Base-by-base conservation (phyloP, 2,888 invertebrate species). In the Nymphalis c-album region DNA sequence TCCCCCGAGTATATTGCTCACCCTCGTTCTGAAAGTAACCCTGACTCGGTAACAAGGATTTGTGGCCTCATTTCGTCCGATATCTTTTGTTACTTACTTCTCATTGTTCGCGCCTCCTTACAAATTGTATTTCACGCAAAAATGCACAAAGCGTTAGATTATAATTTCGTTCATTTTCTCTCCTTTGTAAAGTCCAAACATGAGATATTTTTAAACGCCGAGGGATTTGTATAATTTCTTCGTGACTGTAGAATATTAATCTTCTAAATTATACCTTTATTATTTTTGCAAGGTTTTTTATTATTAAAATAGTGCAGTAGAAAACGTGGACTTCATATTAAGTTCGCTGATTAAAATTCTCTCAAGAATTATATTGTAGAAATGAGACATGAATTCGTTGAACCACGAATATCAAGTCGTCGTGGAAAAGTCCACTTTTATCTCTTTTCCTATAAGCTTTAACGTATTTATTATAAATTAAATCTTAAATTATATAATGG, bases 1-100 rank as follows among this genome's bases (percentile, higher is more conserved):
- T 16, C 26, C 57, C 57, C 16, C 18, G 35, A 18, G 57, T 10
- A 40, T 31, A n/a, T 17, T 31, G 16, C 26, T 17, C 53, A 53
- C 26, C 57, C 57, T 18, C 57, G 18, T 18, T 18, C 18, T 18
- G 48, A 48, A 18, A 63, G 47, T 57, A 58, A 35, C 51, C 51
- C 45, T 53, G 17, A 26, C 57, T 22, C 45, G 47, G 4, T 47
- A n/a, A n/a, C 60, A 20, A 60, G 60, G 57, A 53, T 68, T 64
- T 63, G 51, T 46, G 48, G 63, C 48, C 55, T 53, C 67, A 35
- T 60, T 63, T 47, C 60, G n/a, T 60, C 60, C 47, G 20, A 60
- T 63, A 63, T 55, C 47, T 40, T 53, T 60, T 35, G 26, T 51
- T 51, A 17, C 45, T 10, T 16, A 59, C 20, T 35, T 50, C 40